Base-by-base conservation (phyloP, 2,113 vertebrate species). In the Menura novaehollandiae region DNA sequence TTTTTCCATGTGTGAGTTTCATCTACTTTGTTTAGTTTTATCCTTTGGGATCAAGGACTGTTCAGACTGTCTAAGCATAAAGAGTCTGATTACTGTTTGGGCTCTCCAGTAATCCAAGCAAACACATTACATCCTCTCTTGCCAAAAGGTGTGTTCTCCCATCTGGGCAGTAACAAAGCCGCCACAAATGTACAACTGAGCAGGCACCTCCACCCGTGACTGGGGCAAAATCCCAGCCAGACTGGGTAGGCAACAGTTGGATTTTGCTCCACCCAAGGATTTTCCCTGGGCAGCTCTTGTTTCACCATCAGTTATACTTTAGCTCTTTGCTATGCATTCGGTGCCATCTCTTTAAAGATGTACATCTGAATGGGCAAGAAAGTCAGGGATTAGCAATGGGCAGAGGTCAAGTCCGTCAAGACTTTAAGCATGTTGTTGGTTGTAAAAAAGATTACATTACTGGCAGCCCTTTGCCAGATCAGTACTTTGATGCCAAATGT, bases 401-500 rank as follows among this genome's bases (percentile, higher is more conserved):
- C 91, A 85, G 93, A 97, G 95, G 85, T 89, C 94, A 97, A 94
- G 88, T 91, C 94, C 33, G 87, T 91, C 64, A 93, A 87, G 86
- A 55, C 73, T 96, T 93, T 85, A 95, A 96, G 86, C 87, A 95
- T 83, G 80, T 87, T 53, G 10, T 76, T 85, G 76, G 94, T 88
- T 96, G 94, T 97, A 96, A 97, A 97, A 91, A 96, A 97, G 84
- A 86, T 92, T 95, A 93, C 93, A 17, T 95, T 97, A 97, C 88
- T 96, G 88, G 95, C 96, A 96, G 88, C 75, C 91, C 83, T 87
- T 94, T 94, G 91, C 96, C 87, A 96, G 94, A 93, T 89, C 86
- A 91, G 86, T 95, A 72, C 76, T 87, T 96, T 86, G 88, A 97
- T 91, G 93, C 97, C 97, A 98, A 98, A 97, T 98, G 97, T 89